Evolutionary conservation across 2,888 invertebrate species (phyloP), one percentile per base, ranked within the genome.

Genomic region (Laothoe populi): DNA sequence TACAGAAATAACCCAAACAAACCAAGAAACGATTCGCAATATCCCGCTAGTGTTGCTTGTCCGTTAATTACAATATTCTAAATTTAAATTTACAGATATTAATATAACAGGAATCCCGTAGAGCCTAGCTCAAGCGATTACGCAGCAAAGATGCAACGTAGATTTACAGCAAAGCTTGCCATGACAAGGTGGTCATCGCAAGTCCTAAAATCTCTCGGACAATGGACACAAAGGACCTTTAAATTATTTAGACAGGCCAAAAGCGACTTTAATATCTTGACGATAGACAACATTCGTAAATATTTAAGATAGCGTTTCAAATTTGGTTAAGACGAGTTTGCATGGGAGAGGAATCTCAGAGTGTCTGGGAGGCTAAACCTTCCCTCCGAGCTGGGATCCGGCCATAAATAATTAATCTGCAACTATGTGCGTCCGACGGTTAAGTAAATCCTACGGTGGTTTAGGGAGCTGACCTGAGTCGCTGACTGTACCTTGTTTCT

Each of bases 141-240:
- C 74, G 75, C 77, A 81, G 84, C 89, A 84, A 90, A 89, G 90
- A 90, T 90, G 91, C 91, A 93, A 83, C 87, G 90, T 88, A 90
- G 92, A 88, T 89, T 90, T 90, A 86, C 78, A 81, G 79, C 80
- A 84, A 87, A 89, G 89, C 92, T 84, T 70, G 84, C 84, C 90
- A 86, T 90, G 91, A 90, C 91, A 90, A 90, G 91, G 90, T 90
- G 92, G 92, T 92, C 92, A 92, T 90, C 88, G 84, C 87, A 87
- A 88, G 77, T 84, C 90, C 89, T 83, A 70, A 86, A 86, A 90
- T 90, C 90, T 88, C 87, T 84, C 83, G 88, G 89, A 88, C 90
- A 86, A 86, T 83, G 84, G 85, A 90, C 88, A 92, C 92, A 92
- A 92, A 92, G 90, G 90, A 84, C 80, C 78, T 79, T 81, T 90